phyloP scores from a whole-genome alignment of 2,888 invertebrate genomes.

The Phyto melanocephala region DNA sequence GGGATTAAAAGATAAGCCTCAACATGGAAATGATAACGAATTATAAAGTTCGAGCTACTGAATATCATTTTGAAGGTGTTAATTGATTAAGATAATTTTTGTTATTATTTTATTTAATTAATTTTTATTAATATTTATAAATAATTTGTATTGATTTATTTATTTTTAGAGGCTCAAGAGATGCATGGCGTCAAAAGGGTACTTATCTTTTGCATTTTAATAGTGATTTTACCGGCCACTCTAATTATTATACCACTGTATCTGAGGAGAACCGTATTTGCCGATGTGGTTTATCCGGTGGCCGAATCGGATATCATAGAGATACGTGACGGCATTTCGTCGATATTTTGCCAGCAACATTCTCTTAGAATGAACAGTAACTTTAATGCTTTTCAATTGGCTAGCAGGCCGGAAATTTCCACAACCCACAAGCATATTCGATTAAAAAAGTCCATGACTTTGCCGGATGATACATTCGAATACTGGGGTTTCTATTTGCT shows the following conservation, averaged over 20 bases:
- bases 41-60: constrained; percentile 68
- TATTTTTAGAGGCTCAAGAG: constrained; percentile 82
- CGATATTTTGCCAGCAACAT: constrained; percentile 89
- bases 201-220: constrained; percentile 87
- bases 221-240: constrained; percentile 86
- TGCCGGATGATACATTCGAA: constrained; percentile 91
- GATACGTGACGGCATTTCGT: constrained; percentile 89
- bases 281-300: constrained; percentile 87
- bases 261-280: constrained; percentile 86
- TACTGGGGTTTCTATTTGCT: constrained; percentile 93
- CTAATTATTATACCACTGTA: constrained; percentile 89
- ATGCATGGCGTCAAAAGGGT: constrained; percentile 91
- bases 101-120: not conserved
- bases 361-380: constrained; percentile 86
- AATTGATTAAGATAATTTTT: not conserved
- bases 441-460: constrained; percentile 88
- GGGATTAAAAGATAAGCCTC: not conserved
- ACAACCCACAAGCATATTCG: constrained; percentile 86
- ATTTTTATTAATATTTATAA: not conserved
- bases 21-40: constrained; percentile 55
- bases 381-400: constrained; percentile 87
- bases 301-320: constrained; percentile 92
- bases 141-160: not conserved
- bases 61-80: constrained; percentile 76
- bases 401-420: constrained; percentile 85